Percentiles rank a stretch among this genome's conserved stretches.
Evolutionary conservation across 2,888 invertebrate species (phyloP).

Genomic region (Drosophila nr. perissopoda): DNA sequence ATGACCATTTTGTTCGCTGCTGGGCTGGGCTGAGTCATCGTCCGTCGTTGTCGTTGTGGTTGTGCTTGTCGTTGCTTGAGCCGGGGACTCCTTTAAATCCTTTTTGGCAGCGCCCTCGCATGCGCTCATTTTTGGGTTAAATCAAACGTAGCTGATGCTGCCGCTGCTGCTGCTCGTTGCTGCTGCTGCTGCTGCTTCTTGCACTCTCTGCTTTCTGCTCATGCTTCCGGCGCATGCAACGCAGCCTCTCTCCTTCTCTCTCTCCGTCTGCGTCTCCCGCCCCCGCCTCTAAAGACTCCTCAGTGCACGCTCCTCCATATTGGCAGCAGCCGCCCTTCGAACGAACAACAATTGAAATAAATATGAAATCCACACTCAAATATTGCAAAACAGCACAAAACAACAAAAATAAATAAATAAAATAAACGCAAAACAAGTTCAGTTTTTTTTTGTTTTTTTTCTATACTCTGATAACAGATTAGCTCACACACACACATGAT

Average conservation of each 20-base stretch:
- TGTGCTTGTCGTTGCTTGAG: neutral
- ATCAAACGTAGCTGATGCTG: conserved; percentile 26
- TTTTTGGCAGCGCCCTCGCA: conserved; percentile 41
- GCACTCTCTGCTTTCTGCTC: conserved; percentile 4
- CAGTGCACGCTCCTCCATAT: conserved; percentile 65
- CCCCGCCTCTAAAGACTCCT: conserved; percentile 39
- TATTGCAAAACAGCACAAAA: conserved; percentile 18
- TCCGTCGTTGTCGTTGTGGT: neutral
- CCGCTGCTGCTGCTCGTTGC: conserved; percentile 1
- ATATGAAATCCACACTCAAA: conserved; percentile 15
- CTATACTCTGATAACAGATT: conserved; percentile 72
- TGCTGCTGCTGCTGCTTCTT: conserved; percentile 11
- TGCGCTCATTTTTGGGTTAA: conserved; percentile 63
- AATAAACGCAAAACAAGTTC: conserved; percentile 53
- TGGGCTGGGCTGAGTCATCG: conserved; percentile 1
- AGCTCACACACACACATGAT: conserved; percentile 39
- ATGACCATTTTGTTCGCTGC: conserved; percentile 9
- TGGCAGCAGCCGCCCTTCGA: conserved; percentile 40
- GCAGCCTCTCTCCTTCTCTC: neutral
- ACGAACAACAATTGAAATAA: conserved; percentile 22
- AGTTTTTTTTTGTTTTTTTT: conserved; percentile 27
- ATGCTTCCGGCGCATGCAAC: conserved; percentile 14
- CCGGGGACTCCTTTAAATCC: conserved; percentile 20
- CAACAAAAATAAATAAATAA: conserved; percentile 1
- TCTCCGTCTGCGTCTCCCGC: conserved; percentile 58